Conservation (phyloP, 2,888 invertebrate species). For the Drosophila pseudotalamancana region DNA sequence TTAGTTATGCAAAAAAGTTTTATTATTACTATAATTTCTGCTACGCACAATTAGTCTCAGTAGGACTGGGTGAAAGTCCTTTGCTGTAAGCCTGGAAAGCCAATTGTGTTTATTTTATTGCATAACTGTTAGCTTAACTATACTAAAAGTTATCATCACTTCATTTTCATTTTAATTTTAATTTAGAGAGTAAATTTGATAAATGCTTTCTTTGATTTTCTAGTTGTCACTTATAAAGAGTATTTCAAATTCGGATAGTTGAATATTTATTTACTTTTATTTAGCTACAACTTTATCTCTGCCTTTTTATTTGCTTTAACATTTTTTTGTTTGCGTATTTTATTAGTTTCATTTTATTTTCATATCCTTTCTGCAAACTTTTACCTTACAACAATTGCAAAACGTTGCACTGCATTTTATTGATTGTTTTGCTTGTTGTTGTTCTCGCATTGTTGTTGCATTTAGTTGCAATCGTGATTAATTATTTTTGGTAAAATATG, state of each 20-base stretch:
- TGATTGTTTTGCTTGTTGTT: conserved; percentile 15
- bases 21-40: conserved; percentile 18
- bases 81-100: too few species aligned
- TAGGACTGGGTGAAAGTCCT: background rate
- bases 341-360: conserved; percentile 9
- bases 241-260: too few species aligned
- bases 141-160: too few species aligned
- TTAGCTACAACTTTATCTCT: conserved; percentile 1
- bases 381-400: conserved; percentile 30
- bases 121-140: background rate
- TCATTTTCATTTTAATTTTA: too few species aligned
- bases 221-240: too few species aligned
- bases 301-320: conserved; percentile 15
- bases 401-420: conserved; percentile 24
- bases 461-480: conserved; percentile 50
- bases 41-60: conserved; percentile 26
- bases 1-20: conserved; percentile 33
- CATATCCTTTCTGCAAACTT: conserved; percentile 7
- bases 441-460: conserved; percentile 10
- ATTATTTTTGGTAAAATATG: conserved; percentile 49
- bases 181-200: too few species aligned
- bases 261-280: too few species aligned
- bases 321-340: background rate
- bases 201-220: too few species aligned
- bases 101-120: conserved; percentile 12